phyloP scores from a whole-genome alignment of 2,888 invertebrate species.

The Tinea trinotella region DNA sequence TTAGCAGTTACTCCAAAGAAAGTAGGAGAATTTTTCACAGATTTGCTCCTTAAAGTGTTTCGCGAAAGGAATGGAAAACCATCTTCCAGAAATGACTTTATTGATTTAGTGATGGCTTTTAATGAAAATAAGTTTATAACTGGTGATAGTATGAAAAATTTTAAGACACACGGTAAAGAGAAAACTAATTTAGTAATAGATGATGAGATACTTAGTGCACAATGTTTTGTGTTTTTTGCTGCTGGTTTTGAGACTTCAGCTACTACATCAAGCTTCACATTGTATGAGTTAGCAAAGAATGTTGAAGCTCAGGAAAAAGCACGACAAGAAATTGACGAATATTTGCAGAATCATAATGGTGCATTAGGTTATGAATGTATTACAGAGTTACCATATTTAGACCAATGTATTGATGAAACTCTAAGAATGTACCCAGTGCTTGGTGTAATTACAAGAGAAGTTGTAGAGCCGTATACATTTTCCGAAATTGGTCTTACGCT shows the following conservation, averaged over 20 bases:
- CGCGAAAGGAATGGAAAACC: constrained; percentile 22
- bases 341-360: constrained; percentile 39
- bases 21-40: constrained; percentile 11
- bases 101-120: constrained; percentile 25
- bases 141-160: constrained; percentile 24
- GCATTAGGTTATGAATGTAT: constrained; percentile 55
- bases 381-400: constrained; percentile 16
- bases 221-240: constrained; percentile 61
- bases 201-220: constrained; percentile 58
- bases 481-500: not conserved
- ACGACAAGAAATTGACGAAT: constrained; percentile 44
- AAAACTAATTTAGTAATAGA: constrained; percentile 36
- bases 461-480: constrained; percentile 11
- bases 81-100: constrained; percentile 24
- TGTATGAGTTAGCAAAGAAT: constrained; percentile 61
- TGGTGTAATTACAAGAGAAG: constrained; percentile 15
- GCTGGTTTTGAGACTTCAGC: constrained; percentile 71
- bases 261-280: constrained; percentile 50
- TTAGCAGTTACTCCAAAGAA: constrained; percentile 9
- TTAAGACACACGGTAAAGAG: constrained; percentile 25
- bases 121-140: constrained; percentile 22
- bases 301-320: constrained; percentile 48
- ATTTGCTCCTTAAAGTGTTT: constrained; percentile 19
- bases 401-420: constrained; percentile 20
- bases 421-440: constrained; percentile 18